phyloP scores from a whole-genome alignment of 2,888 invertebrate species.

The Drosophila koepferae region DNA sequence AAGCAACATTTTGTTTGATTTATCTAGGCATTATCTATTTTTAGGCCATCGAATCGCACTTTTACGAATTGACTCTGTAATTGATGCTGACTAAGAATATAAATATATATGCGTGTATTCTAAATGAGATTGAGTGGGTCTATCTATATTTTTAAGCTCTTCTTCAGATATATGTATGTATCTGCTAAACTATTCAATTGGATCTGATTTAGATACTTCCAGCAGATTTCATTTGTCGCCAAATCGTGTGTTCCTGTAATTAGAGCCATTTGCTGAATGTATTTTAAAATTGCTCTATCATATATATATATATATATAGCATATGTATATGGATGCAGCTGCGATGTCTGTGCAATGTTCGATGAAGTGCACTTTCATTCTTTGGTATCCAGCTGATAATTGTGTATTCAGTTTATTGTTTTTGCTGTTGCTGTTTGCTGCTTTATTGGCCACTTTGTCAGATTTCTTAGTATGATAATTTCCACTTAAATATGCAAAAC shows the following conservation, averaged over 20 bases:
- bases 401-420: background rate
- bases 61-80: background rate
- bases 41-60: background rate
- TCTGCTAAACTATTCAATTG: background rate
- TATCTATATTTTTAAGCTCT: background rate
- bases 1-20: background rate
- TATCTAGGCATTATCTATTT: background rate
- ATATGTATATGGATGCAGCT: background rate
- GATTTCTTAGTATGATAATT: constrained; percentile 41
- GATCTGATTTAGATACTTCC: background rate
- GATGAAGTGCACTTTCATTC: background rate
- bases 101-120: background rate
- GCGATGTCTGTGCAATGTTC: background rate
- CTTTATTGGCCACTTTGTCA: constrained; percentile 35
- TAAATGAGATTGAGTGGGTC: background rate
- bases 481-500: constrained; percentile 57
- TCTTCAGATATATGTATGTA: background rate
- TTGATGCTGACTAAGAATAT: background rate
- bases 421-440: background rate
- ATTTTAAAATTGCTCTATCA: background rate
- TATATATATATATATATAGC: background rate
- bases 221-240: background rate
- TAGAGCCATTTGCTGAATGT: background rate
- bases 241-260: background rate
- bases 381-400: constrained; percentile 1